A percentile compares a stretch with the other conserved stretches of the same genome.
Conservation (phyloP, 1,140 invertebrate genomes). For the Archivesica marissinica region DNA sequence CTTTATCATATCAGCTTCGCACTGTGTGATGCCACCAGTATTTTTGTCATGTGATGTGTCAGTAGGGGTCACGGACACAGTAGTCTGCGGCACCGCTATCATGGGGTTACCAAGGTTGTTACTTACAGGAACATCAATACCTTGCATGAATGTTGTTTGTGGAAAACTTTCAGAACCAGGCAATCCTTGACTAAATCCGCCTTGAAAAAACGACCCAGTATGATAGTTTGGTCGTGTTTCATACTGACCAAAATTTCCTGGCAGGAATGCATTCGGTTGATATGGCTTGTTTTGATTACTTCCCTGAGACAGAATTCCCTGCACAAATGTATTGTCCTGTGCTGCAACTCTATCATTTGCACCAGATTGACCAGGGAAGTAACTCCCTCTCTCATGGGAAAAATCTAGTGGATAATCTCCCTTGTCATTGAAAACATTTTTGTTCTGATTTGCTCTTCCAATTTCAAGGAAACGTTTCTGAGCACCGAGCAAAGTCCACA, state of each 20-base stretch:
- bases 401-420: slow-evolving; percentile 58
- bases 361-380: slow-evolving; percentile 32
- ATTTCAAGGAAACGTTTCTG: slow-evolving; percentile 59
- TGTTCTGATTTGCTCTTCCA: slow-evolving; percentile 33
- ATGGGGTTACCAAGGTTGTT: slow-evolving; percentile 8
- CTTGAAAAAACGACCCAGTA: slow-evolving; percentile 45
- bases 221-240: slow-evolving; percentile 34
- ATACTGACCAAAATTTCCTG: slow-evolving; percentile 46
- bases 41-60: slow-evolving; percentile 7
- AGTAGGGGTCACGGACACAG: background rate
- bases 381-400: slow-evolving; percentile 56
- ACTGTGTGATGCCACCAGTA: slow-evolving; percentile 21
- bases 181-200: slow-evolving; percentile 49
- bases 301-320: slow-evolving; percentile 51
- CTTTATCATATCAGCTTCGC: slow-evolving; percentile 56
- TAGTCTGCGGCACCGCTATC: slow-evolving; percentile 3
- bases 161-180: slow-evolving; percentile 18
- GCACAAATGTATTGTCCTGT: slow-evolving; percentile 48
- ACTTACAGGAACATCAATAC: slow-evolving; percentile 20
- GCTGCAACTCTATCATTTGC: slow-evolving; percentile 4
- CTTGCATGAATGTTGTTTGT: slow-evolving; percentile 44
- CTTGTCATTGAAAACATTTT: slow-evolving; percentile 40
- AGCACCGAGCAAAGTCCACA: slow-evolving; percentile 54
- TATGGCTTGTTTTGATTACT: slow-evolving; percentile 46
- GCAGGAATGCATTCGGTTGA: slow-evolving; percentile 41